Percentiles rank a stretch among this genome's conserved stretches.
Conservation (phyloP, 2,113 vertebrate species). For the Anarrhichthys ocellatus region DNA sequence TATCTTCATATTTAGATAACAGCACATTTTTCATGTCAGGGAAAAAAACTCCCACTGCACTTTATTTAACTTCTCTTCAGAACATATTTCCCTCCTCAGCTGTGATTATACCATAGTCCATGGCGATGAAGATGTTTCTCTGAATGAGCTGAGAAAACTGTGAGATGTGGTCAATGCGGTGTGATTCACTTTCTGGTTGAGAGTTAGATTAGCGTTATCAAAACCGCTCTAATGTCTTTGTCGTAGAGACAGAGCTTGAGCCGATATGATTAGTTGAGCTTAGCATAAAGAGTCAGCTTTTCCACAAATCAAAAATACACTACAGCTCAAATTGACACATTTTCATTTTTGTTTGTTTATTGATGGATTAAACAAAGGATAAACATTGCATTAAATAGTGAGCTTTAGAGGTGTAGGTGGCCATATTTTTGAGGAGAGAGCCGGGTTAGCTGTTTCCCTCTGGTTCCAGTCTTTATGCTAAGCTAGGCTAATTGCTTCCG, state of each 20-base stretch:
- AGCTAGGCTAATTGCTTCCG: background rate
- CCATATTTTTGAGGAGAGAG: background rate
- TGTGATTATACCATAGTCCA: slow-evolving; percentile 17
- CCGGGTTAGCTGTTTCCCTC: background rate
- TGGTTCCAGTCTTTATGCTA: background rate
- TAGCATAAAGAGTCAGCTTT: slow-evolving; percentile 12
- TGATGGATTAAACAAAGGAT: background rate
- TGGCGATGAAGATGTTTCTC: background rate
- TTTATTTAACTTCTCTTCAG: slow-evolving; percentile 42
- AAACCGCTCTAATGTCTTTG: background rate
- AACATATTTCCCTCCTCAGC: slow-evolving; percentile 17
- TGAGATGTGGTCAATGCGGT: background rate
- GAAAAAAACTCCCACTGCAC: slow-evolving; percentile 32
- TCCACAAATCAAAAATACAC: background rate
- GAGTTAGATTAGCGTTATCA: background rate
- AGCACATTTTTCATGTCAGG: slow-evolving; percentile 56
- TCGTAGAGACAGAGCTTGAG: slow-evolving; percentile 1
- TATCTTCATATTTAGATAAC: slow-evolving; percentile 64
- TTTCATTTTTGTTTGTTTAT: background rate
- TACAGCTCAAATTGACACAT: background rate
- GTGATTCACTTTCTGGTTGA: slow-evolving; percentile 3
- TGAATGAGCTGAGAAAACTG: background rate
- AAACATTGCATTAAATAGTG: background rate
- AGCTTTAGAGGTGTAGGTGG: background rate
- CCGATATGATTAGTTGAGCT: background rate